Base-by-base conservation (phyloP, 2,797 vertebrate genomes). In the Sandelia bainsii region DNA sequence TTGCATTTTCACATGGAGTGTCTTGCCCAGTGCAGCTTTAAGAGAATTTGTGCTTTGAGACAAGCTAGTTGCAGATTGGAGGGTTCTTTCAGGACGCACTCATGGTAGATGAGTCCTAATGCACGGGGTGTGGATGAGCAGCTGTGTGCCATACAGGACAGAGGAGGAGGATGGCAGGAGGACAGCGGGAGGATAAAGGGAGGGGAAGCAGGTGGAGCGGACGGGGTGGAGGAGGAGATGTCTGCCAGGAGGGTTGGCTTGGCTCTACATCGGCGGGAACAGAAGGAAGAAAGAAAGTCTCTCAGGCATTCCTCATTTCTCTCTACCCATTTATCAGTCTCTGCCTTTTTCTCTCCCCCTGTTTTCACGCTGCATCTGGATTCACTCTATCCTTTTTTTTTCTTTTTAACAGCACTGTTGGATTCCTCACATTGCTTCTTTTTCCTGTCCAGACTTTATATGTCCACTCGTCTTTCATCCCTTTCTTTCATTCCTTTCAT, bases 301-400 rank as follows among this genome's bases (percentile, higher is more conserved):
- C 83, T 76, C 51, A 75, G 80, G 83, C 86, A 83, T 84, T 83
- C 72, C 48, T 77, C 74, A 75, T 87, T 87, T 60, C 73, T 84
- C 74, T 86, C 77, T 51, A 25, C 75, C 59, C 82, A 85, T 91
- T 91, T 85, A 90, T 90, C 82, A 82, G 82, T 79, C 77, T 81
- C 59, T 84, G 75, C 77, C 81, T 90, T 82, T 42, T 86, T 69
- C 63, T 80, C 72, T 86, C 52, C 37, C 53, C 42, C 50, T 20
- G 1, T 87, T 87, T 87, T 90, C 85, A 81, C 76, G 73, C 65
- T 34, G 58, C 90, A 91, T 93, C 90, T 92, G 89, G 87, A 89
- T 81, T 83, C 81, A 62, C 70, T 87, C 65, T 45, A 13, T 78
- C 59, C 42, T 17, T 71, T 66, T 70, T 71, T 59, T 44, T 2